Base-by-base conservation (phyloP, 1,140 invertebrate species). In the Eriocheir sinensis region DNA sequence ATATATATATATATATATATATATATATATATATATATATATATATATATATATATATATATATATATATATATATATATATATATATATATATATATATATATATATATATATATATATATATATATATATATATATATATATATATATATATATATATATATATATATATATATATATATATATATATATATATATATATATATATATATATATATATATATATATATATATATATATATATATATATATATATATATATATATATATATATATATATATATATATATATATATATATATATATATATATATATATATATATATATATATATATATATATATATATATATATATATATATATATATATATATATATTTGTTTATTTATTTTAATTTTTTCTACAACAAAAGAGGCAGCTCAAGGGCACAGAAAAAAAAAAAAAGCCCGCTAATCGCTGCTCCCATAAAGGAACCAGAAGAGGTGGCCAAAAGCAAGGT, bases 11-110 rank as follows among this genome's bases (percentile, higher is more conserved):
- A 8, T 86, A 86, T 86, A 86, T 86, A 86, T 86, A 86, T 86
- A 86, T 86, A 86, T 86, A 86, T 86, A 86, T 86, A 86, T 86
- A 86, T 86, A 86, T 86, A 86, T 86, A 86, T 86, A 86, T 86
- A 86, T 86, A 86, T 86, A 32, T 86, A 86, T 86, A 86, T 86
- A 86, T 86, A 86, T 32, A 86, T 86, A 86, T 86, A 86, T 32
- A 86, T 86, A 86, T 86, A 86, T 86, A 86, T 86, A 86, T 86
- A 86, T 86, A 86, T 86, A 86, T 86, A 86, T 86, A 86, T 86
- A 86, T 86, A 86, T 86, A 86, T 86, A 86, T 32, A 86, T 32
- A 6, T 32, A 86, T 17, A 86, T 86, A 86, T 86, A 86, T 86
- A 86, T 86, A 86, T 86, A 86, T 32, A 86, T 36, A 86, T 36